phyloP scores from a whole-genome alignment of 2,888 invertebrate genomes.

The Agrilus cyanescens region DNA sequence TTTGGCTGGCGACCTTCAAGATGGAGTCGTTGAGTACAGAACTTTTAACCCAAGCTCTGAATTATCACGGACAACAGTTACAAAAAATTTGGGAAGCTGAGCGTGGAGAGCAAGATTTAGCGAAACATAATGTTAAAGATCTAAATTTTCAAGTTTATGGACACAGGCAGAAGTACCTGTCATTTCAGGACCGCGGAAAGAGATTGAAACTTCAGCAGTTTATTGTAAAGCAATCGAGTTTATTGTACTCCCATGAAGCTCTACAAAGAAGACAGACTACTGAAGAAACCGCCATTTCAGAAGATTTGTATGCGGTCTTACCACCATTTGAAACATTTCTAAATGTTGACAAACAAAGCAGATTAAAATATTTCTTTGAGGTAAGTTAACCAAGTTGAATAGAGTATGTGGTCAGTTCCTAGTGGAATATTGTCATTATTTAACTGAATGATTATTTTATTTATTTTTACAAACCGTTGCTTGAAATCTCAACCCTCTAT shows the following conservation, averaged over 20 bases:
- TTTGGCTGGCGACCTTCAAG: conserved; percentile 12
- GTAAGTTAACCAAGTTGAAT: no score
- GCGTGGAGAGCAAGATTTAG: conserved; percentile 63
- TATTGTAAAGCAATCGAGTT: conserved; percentile 70
- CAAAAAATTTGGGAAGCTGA: conserved; percentile 83
- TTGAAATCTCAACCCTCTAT: no score
- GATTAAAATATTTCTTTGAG: conserved; percentile 70
- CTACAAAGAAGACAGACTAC: conserved; percentile 39
- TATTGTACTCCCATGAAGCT: conserved; percentile 53
- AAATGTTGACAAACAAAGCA: conserved; percentile 63
- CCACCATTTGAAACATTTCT: conserved; percentile 81
- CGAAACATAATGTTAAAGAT: conserved; percentile 47
- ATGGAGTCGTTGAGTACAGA: conserved; percentile 44
- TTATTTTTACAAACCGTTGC: no score
- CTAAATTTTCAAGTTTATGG: conserved; percentile 64
- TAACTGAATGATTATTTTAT: no score
- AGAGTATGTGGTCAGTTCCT: no score
- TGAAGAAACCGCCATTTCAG: conserved; percentile 39
- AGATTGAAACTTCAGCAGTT: conserved; percentile 77
- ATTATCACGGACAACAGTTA: conserved; percentile 78
- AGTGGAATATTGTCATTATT: no score
- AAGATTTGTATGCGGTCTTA: conserved; percentile 66
- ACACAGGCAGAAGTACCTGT: conserved; percentile 66
- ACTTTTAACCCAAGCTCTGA: conserved; percentile 57
- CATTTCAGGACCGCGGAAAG: conserved; percentile 75